A percentile compares a stretch with the other conserved stretches of the same genome.
These are phyloP conservation scores for Anseranas semipalmata DNA, from an alignment of 2,113 vertebrate species.

Conservation along the genomic window DNA sequence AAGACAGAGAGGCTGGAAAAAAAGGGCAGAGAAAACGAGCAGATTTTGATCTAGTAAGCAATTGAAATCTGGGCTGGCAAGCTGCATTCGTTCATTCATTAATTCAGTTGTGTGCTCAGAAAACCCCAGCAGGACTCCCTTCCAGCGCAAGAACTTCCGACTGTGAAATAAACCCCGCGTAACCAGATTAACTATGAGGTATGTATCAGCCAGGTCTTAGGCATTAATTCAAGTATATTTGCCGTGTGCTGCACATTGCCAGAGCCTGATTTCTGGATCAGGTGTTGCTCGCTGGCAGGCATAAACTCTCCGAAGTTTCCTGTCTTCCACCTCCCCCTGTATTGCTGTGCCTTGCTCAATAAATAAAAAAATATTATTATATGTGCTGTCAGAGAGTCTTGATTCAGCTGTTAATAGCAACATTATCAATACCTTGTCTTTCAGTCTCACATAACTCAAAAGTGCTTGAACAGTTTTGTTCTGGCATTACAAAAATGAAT, in stretches of 20 bases:
- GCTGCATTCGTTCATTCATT: slow-evolving; percentile 78
- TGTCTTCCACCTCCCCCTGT: background rate
- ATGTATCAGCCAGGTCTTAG: slow-evolving; percentile 67
- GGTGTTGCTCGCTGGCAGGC: slow-evolving; percentile 25
- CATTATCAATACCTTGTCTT: slow-evolving; percentile 64
- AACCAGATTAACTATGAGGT: slow-evolving; percentile 80
- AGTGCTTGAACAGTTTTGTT: slow-evolving; percentile 26
- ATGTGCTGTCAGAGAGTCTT: slow-evolving; percentile 24
- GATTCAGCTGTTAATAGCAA: slow-evolving; percentile 47
- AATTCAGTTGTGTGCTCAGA: slow-evolving; percentile 72
- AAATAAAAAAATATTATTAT: slow-evolving; percentile 38
- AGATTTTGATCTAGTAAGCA: slow-evolving; percentile 79
- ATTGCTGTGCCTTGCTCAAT: background rate
- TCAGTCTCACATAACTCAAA: slow-evolving; percentile 19
- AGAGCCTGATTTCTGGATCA: slow-evolving; percentile 28
- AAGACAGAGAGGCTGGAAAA: background rate
- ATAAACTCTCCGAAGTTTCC: slow-evolving; percentile 11
- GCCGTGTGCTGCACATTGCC: background rate
- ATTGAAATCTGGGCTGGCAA: slow-evolving; percentile 78
- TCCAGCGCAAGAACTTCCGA: slow-evolving; percentile 76
- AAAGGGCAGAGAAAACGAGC: slow-evolving; percentile 72
- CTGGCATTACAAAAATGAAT: slow-evolving; percentile 18
- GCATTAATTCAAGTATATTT: slow-evolving; percentile 70
- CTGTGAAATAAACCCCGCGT: slow-evolving; percentile 79
- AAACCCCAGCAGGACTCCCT: slow-evolving; percentile 75